Conservation (phyloP, 2,797 vertebrate species). For the Coranthus polyacanthus region DNA sequence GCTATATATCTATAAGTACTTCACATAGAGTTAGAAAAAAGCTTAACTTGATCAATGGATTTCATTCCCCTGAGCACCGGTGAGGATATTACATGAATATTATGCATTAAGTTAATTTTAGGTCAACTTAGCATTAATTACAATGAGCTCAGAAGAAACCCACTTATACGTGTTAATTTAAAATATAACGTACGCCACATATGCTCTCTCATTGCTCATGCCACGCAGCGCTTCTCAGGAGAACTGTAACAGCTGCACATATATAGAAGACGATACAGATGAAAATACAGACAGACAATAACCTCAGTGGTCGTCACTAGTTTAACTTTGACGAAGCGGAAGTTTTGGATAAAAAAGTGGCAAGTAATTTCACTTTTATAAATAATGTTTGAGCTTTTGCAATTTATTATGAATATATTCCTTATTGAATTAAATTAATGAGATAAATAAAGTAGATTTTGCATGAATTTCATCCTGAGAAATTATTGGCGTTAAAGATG, state of each 20-base stretch:
- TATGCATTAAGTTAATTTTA: slow-evolving; percentile 78
- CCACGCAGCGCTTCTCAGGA: slow-evolving; percentile 38
- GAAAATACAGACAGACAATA: slow-evolving; percentile 46
- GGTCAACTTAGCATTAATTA: slow-evolving; percentile 75
- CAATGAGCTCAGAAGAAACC: slow-evolving; percentile 53
- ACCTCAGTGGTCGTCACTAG: slow-evolving; percentile 37
- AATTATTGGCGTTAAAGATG: slow-evolving; percentile 22
- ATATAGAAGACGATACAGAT: slow-evolving; percentile 44
- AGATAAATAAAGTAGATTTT: slow-evolving; percentile 19
- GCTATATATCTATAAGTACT: slow-evolving; percentile 64
- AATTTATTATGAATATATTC: slow-evolving; percentile 35
- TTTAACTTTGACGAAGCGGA: slow-evolving; percentile 30
- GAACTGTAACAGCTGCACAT: slow-evolving; percentile 62
- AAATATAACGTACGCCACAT: slow-evolving; percentile 51
- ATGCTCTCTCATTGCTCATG: slow-evolving; percentile 52
- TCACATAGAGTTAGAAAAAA: slow-evolving; percentile 66
- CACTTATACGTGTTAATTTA: slow-evolving; percentile 60
- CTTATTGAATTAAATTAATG: slow-evolving; percentile 41
- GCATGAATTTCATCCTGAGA: slow-evolving; percentile 33
- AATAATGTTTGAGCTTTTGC: slow-evolving; percentile 23
- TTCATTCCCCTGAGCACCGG: slow-evolving; percentile 62
- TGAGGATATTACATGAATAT: slow-evolving; percentile 75
- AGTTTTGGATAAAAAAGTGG: slow-evolving; percentile 30
- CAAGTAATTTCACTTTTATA: slow-evolving; percentile 20
- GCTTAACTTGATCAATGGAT: slow-evolving; percentile 74